phyloP scores from a whole-genome alignment of 2,113 vertebrate species.

The Periophthalmodon schlosseri region DNA sequence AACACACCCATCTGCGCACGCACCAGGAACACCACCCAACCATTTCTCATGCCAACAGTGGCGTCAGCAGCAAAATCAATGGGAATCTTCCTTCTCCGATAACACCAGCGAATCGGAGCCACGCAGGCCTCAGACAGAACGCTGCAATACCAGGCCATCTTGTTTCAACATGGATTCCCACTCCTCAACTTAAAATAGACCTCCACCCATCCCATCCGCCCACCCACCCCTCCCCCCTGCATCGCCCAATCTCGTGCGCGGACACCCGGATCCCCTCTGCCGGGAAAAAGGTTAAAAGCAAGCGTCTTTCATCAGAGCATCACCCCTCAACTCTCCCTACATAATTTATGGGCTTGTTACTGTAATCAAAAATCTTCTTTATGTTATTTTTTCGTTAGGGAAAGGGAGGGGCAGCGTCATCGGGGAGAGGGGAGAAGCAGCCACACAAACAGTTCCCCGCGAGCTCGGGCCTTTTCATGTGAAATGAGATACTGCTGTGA shows the following conservation, averaged over 20 bases:
- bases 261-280: slow-evolving; percentile 41
- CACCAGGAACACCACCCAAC: slow-evolving; percentile 4
- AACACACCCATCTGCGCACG: slow-evolving; percentile 10
- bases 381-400: slow-evolving; percentile 62
- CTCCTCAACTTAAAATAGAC: slow-evolving; percentile 35
- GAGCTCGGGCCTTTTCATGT: slow-evolving; percentile 73
- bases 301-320: slow-evolving; percentile 72
- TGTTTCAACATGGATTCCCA: slow-evolving; percentile 33
- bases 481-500: slow-evolving; percentile 74
- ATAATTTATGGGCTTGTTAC: slow-evolving; percentile 80
- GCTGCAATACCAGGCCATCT: slow-evolving; percentile 20
- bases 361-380: slow-evolving; percentile 82
- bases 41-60: slow-evolving; percentile 28
- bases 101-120: slow-evolving; percentile 22
- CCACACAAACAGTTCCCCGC: slow-evolving; percentile 54
- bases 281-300: slow-evolving; percentile 73
- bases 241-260: slow-evolving; percentile 23
- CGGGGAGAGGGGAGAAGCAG: slow-evolving; percentile 11
- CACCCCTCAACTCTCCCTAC: slow-evolving; percentile 63
- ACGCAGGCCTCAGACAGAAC: slow-evolving; percentile 18
- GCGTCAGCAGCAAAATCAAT: slow-evolving; percentile 37
- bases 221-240: no score
- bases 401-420: slow-evolving; percentile 15
- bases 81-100: slow-evolving; percentile 29
- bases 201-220: slow-evolving; percentile 1